phyloP scores from a whole-genome alignment of 2,113 vertebrate species.

The Sarotherodon lohbergeri region DNA sequence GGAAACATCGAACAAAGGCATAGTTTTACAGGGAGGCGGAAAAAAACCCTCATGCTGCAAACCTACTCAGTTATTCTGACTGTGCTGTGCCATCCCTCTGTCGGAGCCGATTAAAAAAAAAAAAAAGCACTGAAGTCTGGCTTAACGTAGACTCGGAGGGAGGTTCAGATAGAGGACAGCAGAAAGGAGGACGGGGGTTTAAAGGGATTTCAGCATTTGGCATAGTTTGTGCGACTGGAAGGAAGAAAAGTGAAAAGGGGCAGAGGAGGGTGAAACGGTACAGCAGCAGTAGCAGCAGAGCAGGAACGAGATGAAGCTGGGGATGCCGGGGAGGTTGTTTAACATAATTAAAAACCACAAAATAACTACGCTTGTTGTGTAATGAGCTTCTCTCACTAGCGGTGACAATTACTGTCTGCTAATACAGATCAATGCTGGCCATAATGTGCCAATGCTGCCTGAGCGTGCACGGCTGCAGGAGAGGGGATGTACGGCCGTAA shows the following conservation, averaged over 20 bases:
- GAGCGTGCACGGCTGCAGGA: neutral
- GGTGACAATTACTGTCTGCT: conserved; percentile 41
- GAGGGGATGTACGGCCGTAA: neutral
- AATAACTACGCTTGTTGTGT: conserved; percentile 9
- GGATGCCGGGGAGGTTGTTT: conserved; percentile 11
- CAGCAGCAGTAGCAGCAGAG: neutral
- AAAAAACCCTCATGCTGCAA: neutral
- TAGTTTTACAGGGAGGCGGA: neutral
- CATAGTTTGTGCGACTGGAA: conserved; percentile 25
- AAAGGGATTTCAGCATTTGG: conserved; percentile 20
- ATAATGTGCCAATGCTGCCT: conserved; percentile 24
- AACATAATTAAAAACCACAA: conserved; percentile 48
- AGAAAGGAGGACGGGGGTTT: conserved; percentile 12
- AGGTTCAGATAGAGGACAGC: conserved; percentile 45
- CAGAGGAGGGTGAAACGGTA: conserved; percentile 32
- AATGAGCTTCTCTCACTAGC: conserved; percentile 34
- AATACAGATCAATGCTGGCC: conserved; percentile 34
- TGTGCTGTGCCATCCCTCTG: conserved; percentile 16
- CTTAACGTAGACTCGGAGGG: neutral
- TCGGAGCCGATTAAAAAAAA: neutral
- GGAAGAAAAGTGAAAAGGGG: conserved; percentile 16
- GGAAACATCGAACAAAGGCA: neutral
- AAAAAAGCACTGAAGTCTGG: conserved; percentile 3
- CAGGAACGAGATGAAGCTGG: neutral
- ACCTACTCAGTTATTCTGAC: neutral